Evolutionary conservation across 2,888 invertebrate genomes (phyloP).

Genomic region (Rhagium mordax): DNA sequence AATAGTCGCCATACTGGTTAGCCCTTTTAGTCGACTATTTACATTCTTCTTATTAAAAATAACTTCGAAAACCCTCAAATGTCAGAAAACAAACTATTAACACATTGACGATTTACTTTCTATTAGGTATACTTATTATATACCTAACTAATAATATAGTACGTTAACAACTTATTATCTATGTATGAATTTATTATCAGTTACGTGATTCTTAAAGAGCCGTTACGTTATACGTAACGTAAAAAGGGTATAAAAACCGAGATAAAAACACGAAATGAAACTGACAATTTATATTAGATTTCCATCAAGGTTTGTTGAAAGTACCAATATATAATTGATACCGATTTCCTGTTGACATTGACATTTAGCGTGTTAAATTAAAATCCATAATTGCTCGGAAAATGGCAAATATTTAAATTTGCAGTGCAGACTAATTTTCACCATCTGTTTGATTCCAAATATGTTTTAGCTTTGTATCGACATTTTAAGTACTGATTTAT

Average conservation of each 20-base stretch:
- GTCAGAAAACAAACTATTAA: too few relatives aligned
- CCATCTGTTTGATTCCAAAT: neutral
- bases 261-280: neutral
- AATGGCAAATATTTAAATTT: neutral
- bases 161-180: too few relatives aligned
- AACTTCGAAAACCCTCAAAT: too few relatives aligned
- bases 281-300: neutral
- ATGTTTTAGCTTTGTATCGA: too few relatives aligned
- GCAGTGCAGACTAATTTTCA: neutral
- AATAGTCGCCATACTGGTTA: too few relatives aligned
- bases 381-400: neutral
- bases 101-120: too few relatives aligned
- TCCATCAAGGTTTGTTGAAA: conserved; percentile 5
- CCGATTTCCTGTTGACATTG: neutral
- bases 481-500: too few relatives aligned
- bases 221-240: neutral
- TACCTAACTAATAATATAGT: too few relatives aligned
- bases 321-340: neutral
- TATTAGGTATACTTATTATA: too few relatives aligned
- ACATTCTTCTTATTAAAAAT: too few relatives aligned
- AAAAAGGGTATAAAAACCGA: neutral
- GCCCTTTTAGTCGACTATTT: too few relatives aligned
- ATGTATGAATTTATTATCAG: neutral
- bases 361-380: conserved; percentile 1
- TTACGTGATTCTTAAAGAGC: neutral